Conservation (phyloP, 2,113 vertebrate genomes). For the Zosterops pallidus region DNA sequence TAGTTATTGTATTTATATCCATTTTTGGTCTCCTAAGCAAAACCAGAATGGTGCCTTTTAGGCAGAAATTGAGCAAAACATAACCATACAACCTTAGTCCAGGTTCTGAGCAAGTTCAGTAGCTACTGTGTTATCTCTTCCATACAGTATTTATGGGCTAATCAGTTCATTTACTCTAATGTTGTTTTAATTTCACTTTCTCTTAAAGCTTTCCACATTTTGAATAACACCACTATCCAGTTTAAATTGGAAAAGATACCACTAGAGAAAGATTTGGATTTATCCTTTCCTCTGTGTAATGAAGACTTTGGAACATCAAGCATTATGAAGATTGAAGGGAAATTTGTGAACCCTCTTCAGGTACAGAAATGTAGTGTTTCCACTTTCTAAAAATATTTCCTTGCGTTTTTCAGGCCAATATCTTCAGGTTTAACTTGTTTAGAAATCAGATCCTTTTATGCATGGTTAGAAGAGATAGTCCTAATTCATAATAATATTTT, state of each 20-base stretch:
- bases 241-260: conserved; percentile 92
- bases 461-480: not conserved
- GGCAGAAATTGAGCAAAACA: not conserved
- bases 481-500: not conserved
- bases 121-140: not conserved
- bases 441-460: not conserved
- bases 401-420: not conserved
- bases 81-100: not conserved
- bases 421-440: not conserved
- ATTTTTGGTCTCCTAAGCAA: not conserved
- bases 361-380: conserved; percentile 66
- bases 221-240: conserved; percentile 94
- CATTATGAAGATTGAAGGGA: conserved; percentile 89
- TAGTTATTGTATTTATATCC: not conserved
- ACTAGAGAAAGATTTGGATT: conserved; percentile 75
- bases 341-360: conserved; percentile 92
- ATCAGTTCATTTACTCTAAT: not conserved
- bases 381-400: not conserved
- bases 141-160: not conserved
- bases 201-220: conserved; percentile 90
- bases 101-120: not conserved
- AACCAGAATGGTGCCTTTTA: not conserved
- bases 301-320: conserved; percentile 81
- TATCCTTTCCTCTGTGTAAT: conserved; percentile 77
- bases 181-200: not conserved